Percentiles rank a stretch among this genome's conserved stretches.
Evolutionary conservation across 35 echinoderm and acorn worm species (phyloP).

Genomic region (Apostichopus parvimensis): DNA sequence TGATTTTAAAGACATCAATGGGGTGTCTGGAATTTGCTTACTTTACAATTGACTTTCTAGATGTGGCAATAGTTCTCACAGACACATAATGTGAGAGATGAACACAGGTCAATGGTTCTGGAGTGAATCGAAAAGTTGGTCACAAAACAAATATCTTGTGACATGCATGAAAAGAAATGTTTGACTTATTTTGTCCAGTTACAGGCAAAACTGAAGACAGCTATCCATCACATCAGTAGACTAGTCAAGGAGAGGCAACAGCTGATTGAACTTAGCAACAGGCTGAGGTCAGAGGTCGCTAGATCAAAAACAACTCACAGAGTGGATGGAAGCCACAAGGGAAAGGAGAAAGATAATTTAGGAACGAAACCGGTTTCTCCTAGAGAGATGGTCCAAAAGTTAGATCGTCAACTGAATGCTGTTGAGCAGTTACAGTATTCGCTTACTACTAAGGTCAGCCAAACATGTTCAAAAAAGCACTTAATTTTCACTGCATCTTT

Average conservation of each 20-base stretch:
- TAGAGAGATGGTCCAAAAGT: slow-evolving; percentile 51
- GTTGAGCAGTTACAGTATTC: slow-evolving; percentile 91
- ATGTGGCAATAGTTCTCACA: too few relatives aligned
- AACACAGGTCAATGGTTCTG: too few relatives aligned
- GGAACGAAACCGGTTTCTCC: slow-evolving; percentile 28
- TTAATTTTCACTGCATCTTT: neutral
- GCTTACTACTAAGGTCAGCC: slow-evolving; percentile 82
- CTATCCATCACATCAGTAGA: slow-evolving; percentile 79
- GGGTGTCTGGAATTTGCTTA: neutral
- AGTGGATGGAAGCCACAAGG: slow-evolving; percentile 2
- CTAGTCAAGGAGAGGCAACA: slow-evolving; percentile 85
- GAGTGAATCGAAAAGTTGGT: too few relatives aligned
- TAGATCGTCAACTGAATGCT: slow-evolving; percentile 70
- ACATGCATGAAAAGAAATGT: neutral
- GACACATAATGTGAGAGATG: too few relatives aligned
- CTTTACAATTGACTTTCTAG: neutral
- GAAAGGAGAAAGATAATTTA: neutral
- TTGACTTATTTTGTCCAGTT: slow-evolving; percentile 46
- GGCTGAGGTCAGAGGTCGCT: slow-evolving; percentile 80
- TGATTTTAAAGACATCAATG: neutral
- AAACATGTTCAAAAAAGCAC: neutral
- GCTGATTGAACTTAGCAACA: slow-evolving; percentile 89
- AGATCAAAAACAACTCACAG: slow-evolving; percentile 32
- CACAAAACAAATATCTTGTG: too few relatives aligned
- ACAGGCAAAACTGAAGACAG: slow-evolving; percentile 81